Percentiles rank a stretch among this genome's conserved stretches.
Evolutionary conservation across 1,140 invertebrate species (phyloP).

Genomic region (Antheraea pernyi): DNA sequence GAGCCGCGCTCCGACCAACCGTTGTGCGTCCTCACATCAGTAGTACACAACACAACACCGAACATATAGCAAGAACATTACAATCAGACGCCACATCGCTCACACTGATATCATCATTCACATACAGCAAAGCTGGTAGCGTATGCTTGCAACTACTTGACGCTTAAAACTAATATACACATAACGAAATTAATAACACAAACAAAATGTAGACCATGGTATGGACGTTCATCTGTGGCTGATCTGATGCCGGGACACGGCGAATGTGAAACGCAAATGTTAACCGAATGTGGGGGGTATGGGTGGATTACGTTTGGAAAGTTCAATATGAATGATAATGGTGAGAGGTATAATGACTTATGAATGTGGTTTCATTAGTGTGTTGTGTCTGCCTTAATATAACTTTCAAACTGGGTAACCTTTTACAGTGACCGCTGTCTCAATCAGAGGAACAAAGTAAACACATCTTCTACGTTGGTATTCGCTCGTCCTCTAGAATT

Average conservation of each 20-base stretch:
- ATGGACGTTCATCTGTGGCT: constrained; percentile 45
- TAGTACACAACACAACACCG: constrained; percentile 55
- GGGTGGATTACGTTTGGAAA: constrained; percentile 21
- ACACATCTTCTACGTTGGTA: constrained; percentile 24
- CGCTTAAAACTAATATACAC: constrained; percentile 59
- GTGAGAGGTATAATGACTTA: constrained; percentile 37
- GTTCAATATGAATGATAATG: constrained; percentile 30
- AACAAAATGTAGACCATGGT: constrained; percentile 58
- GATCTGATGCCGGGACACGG: constrained; percentile 16
- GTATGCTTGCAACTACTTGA: constrained; percentile 52
- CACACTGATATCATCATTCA: not conserved
- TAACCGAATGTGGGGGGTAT: constrained; percentile 39
- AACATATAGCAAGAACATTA: constrained; percentile 57
- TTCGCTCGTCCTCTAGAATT: constrained; percentile 11
- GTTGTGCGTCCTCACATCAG: constrained; percentile 53
- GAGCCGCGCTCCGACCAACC: constrained; percentile 50
- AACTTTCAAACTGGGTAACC: constrained; percentile 9
- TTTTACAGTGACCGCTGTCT: constrained; percentile 1
- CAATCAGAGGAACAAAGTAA: constrained; percentile 22
- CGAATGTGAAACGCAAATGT: constrained; percentile 44
- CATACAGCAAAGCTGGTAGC: constrained; percentile 19
- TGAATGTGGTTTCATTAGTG: constrained; percentile 53
- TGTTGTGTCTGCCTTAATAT: constrained; percentile 53
- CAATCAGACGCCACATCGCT: constrained; percentile 44
- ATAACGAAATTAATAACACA: constrained; percentile 60